Conservation (phyloP, 2,797 vertebrate species). For the Simalia tracyae region DNA sequence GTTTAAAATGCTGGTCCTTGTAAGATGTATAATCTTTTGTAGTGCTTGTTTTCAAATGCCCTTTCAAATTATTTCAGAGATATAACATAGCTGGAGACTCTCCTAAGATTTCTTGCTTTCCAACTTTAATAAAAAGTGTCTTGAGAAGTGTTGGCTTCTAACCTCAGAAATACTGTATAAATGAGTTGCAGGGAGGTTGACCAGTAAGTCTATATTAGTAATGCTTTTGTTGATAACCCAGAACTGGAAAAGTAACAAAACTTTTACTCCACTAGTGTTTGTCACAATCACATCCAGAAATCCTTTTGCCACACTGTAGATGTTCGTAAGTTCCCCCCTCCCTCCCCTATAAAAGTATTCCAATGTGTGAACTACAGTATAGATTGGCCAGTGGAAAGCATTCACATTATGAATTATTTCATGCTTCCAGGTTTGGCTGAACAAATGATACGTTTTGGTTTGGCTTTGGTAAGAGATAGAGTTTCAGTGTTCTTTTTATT, state of each 20-base stretch:
- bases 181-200: not conserved
- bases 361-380: not conserved
- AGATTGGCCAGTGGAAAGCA: not conserved
- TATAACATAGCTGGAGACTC: not conserved
- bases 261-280: not conserved
- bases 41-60: not conserved
- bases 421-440: not conserved
- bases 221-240: not conserved
- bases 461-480: not conserved
- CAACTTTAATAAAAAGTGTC: not conserved
- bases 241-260: not conserved
- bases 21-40: not conserved
- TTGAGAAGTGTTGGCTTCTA: not conserved
- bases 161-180: not conserved
- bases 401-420: not conserved
- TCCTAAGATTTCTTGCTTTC: not conserved
- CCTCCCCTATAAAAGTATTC: not conserved
- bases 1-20: not conserved
- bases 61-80: not conserved
- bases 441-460: not conserved
- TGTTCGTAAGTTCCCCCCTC: not conserved
- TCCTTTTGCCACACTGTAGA: not conserved
- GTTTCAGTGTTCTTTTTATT: not conserved
- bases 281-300: not conserved
- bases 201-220: not conserved